Evolutionary conservation across 2,888 invertebrate species (phyloP), one percentile per base, ranked within the genome.

Genomic region (Brenthis hecate): DNA sequence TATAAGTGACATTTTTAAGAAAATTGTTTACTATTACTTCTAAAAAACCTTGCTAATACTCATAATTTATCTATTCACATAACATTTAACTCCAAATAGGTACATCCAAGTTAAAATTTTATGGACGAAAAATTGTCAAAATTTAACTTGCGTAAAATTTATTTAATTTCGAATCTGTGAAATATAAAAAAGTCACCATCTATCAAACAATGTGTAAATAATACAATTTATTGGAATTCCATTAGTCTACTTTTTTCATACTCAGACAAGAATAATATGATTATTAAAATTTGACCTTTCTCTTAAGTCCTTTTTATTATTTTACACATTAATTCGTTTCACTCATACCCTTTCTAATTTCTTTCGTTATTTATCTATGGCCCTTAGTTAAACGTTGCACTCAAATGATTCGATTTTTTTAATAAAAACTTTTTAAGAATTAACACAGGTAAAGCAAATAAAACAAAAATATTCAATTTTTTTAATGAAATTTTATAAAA

Each of bases 131-230:
- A 58, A 65, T 60, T 32, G 32, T 32, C 28, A 54, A 60, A 50
- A 32, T 43, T 65, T 65, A 65, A 65, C 56, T 65, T 36, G 11
- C 47, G 57, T 51, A 43, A 36, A 65, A 57, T 57, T 65, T 36
- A 65, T 58, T 28, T 65, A 65, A 65, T 60, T 60, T 60, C 50
- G 28, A 60, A 50, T 32, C n/a, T n/a, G 13, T n/a, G 28, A 50
- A 11, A 50, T 60, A 60, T 60, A 60, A 50, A 50, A 60, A 60
- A 13, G 28, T n/a, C 32, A 32, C 11, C 36, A 50, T 60, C 13
- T 50, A 50, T 23, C 48, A 60, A 60, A 60, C 60, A 60, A 50
- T 60, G 28, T 50, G 50, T 50, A 60, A 60, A 60, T 60, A 50
- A 13, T 50, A 13, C 19, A n/a, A 54, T 16, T 16, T 16, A 3